phyloP scores from a whole-genome alignment of 2,113 vertebrate species.

The Triplophysa siluroides region DNA sequence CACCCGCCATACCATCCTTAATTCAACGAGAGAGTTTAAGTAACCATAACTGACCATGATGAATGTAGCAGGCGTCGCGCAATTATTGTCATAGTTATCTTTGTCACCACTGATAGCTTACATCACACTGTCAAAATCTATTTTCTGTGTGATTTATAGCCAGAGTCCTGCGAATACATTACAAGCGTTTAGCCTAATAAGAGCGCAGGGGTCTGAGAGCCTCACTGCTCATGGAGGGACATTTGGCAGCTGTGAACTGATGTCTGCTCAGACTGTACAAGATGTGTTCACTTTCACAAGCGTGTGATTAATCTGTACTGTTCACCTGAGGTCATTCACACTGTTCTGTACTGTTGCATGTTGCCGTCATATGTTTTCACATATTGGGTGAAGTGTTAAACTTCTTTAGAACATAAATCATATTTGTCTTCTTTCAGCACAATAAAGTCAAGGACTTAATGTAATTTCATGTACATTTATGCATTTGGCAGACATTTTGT shows the following conservation, averaged over 20 bases:
- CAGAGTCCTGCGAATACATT: conserved; percentile 58
- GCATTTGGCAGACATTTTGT: too few relatives aligned
- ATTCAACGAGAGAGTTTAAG: conserved; percentile 68
- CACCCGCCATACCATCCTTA: conserved; percentile 31
- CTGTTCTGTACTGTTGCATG: too few relatives aligned
- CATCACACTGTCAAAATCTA: conserved; percentile 68
- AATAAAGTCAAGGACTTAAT: too few relatives aligned
- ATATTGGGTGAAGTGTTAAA: too few relatives aligned
- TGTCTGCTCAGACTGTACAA: not conserved
- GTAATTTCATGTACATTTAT: too few relatives aligned
- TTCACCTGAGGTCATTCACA: not conserved
- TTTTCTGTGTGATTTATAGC: conserved; percentile 76
- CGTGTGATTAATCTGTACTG: not conserved
- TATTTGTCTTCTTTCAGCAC: too few relatives aligned
- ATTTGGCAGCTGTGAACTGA: not conserved
- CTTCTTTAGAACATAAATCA: too few relatives aligned
- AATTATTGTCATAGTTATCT: conserved; percentile 78
- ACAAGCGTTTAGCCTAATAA: conserved; percentile 57
- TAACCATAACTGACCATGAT: conserved; percentile 74
- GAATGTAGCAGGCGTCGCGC: conserved; percentile 72
- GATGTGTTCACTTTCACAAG: not conserved
- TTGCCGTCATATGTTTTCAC: too few relatives aligned
- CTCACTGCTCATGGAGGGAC: not conserved
- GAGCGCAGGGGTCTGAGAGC: not conserved
- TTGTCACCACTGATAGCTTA: conserved; percentile 72